A percentile compares a stretch with the other conserved stretches of the same genome.
These are phyloP conservation scores for Fistularia commersonii DNA, from an alignment of 2,797 vertebrate genomes.

Conservation along the genomic window DNA sequence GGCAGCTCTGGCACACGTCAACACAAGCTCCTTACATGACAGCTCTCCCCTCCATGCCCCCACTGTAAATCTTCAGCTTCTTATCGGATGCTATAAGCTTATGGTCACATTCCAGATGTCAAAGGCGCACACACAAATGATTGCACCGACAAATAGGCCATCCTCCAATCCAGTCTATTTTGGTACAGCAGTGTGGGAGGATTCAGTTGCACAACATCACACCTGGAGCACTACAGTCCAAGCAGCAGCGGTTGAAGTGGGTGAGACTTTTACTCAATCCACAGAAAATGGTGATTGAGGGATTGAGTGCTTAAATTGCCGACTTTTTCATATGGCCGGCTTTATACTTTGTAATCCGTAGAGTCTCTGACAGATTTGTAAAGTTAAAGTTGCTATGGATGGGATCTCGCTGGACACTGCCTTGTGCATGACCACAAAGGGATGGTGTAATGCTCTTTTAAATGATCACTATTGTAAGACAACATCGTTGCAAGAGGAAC, in stretches of 20 bases:
- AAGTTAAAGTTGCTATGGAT: slow-evolving; percentile 19
- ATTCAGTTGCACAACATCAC: slow-evolving; percentile 38
- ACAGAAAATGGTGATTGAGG: slow-evolving; percentile 8
- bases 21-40: slow-evolving; percentile 60
- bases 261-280: neutral
- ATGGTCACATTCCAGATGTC: slow-evolving; percentile 64
- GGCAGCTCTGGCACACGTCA: slow-evolving; percentile 26
- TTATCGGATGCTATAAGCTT: slow-evolving; percentile 57
- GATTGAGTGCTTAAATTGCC: slow-evolving; percentile 2
- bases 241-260: neutral
- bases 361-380: slow-evolving; percentile 10
- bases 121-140: slow-evolving; percentile 40
- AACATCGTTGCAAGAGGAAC: neutral
- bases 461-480: slow-evolving; percentile 38
- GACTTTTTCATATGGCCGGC: slow-evolving; percentile 11
- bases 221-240: slow-evolving; percentile 35
- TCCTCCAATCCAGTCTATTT: slow-evolving; percentile 39
- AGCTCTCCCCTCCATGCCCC: slow-evolving; percentile 39
- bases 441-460: slow-evolving; percentile 55
- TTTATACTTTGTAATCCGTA: slow-evolving; percentile 6
- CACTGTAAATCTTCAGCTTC: slow-evolving; percentile 60
- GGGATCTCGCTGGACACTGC: slow-evolving; percentile 20
- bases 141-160: slow-evolving; percentile 39
- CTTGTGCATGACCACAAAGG: slow-evolving; percentile 4
- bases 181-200: slow-evolving; percentile 16